Base-by-base conservation (phyloP, 2,888 invertebrate genomes). In the Glyphotaelius pellucidus region DNA sequence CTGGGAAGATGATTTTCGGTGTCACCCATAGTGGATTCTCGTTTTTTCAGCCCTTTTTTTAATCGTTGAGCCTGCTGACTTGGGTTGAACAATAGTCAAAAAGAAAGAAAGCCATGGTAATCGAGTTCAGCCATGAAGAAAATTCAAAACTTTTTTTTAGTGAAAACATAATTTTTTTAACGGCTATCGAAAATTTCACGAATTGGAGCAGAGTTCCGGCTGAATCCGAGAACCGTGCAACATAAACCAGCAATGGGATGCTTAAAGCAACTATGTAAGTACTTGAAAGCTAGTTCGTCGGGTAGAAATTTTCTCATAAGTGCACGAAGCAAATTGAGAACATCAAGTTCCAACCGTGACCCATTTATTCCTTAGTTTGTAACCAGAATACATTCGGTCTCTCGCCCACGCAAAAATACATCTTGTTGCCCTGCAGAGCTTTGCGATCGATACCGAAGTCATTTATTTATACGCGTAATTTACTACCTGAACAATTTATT, bases 381-480 rank as follows among this genome's bases (percentile, higher is more conserved):
- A 30, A 47, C 86, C 25, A 86, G 25, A 85, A 67, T 67, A 67
- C 67, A 67, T n/a, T 67, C 9, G 67, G 67, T 25, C n/a, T 25
- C 42, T 86, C 86, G 30, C 86, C 86, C 38, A 42, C 42, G 86
- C 30, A 42, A 86, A 85, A 86, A 47, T 42, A 42, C 42, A 3
- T 25, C 47, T 38, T 25, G 38, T 85, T 9, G 85, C n/a, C 14
- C 85, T 30, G n/a, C 38, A 86, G 42, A 86, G 86, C 25, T 83
- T 32, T 35, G 19, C 35, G 83, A 83, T 83, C 83, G 25, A 83
- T 35, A 83, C 25, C 2, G 25, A 38, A 35, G 83, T 83, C 83
- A 83, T 25, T 83, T 83, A 83, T 25, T 83, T 83, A 32, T 83
- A 83, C n/a, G 25, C n/a, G 67, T 83, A 83, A 83, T 83, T 83